Evolutionary conservation across 2,888 invertebrate genomes (phyloP).

Genomic region (Brachypalpus laphriformis): DNA sequence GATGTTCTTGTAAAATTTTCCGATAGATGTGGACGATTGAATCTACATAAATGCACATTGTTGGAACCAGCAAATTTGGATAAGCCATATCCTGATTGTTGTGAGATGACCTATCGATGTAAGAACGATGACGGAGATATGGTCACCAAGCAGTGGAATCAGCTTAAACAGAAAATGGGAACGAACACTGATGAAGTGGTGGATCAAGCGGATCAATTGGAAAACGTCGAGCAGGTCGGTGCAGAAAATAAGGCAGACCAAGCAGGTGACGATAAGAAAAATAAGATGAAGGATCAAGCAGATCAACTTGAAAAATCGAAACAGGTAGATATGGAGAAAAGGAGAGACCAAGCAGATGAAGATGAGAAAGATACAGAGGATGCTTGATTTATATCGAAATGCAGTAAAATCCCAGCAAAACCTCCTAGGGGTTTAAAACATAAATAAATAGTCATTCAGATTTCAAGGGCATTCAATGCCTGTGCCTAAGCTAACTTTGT

Average conservation of each 20-base stretch:
- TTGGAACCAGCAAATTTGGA: conserved; percentile 66
- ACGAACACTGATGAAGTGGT: conserved; percentile 64
- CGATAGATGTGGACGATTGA: conserved; percentile 75
- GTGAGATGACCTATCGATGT: conserved; percentile 76
- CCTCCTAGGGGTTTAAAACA: too few species aligned
- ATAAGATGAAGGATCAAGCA: too few species aligned
- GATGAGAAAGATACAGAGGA: too few species aligned
- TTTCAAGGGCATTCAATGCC: too few species aligned
- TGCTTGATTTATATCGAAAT: too few species aligned
- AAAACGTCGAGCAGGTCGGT: not conserved
- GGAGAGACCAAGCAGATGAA: too few species aligned
- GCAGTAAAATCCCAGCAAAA: too few species aligned
- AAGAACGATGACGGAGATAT: conserved; percentile 55
- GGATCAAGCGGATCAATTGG: not conserved
- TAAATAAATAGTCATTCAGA: too few species aligned
- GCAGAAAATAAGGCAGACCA: not conserved
- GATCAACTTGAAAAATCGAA: too few species aligned
- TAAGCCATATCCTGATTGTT: conserved; percentile 76
- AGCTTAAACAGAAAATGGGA: not conserved
- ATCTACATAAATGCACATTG: conserved; percentile 73
- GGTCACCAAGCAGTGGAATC: conserved; percentile 60
- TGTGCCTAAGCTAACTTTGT: too few species aligned
- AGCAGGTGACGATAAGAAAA: not conserved
- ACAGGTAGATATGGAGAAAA: too few species aligned
- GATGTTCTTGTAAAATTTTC: not conserved